These are phyloP conservation scores for Polydrusus tereticollis DNA, from an alignment of 2,888 invertebrate species.

Conservation along the genomic window DNA sequence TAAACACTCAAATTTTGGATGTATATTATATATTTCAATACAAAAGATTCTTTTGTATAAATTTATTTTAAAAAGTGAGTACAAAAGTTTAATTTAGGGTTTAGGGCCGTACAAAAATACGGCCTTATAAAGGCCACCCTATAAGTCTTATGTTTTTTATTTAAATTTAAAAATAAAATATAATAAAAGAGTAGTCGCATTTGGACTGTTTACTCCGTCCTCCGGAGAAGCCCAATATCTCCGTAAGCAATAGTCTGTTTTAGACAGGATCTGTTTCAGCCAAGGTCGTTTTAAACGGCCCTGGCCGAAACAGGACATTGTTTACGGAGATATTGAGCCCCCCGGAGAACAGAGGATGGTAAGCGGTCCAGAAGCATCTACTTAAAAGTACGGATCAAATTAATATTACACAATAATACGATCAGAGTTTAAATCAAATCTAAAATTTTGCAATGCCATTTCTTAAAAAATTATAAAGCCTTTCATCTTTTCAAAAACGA, in stretches of 20 bases:
- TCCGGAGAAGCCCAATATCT: too few species aligned
- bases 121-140: slow-evolving; percentile 66
- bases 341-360: too few species aligned
- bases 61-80: slow-evolving; percentile 61
- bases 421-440: neutral
- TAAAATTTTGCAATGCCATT: neutral
- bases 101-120: slow-evolving; percentile 52
- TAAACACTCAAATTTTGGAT: slow-evolving; percentile 5
- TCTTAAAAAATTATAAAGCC: neutral
- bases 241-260: too few species aligned
- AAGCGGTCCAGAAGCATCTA: too few species aligned
- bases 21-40: slow-evolving; percentile 53
- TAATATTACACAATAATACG: slow-evolving; percentile 27
- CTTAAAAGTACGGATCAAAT: slow-evolving; percentile 42
- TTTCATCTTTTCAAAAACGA: too few species aligned
- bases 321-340: too few species aligned
- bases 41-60: slow-evolving; percentile 62
- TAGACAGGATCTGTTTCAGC: too few species aligned
- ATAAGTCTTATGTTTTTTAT: slow-evolving; percentile 57
- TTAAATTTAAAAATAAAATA: slow-evolving; percentile 38
- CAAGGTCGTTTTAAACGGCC: too few species aligned
- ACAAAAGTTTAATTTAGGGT: slow-evolving; percentile 50
- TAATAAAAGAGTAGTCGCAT: too few species aligned
- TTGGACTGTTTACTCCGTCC: too few species aligned
- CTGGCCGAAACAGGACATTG: too few species aligned